Percentiles rank a stretch among this genome's conserved stretches.
These are phyloP conservation scores for Pseudobourletiella spinata DNA, from an alignment of 1,140 invertebrate species.

Conservation along the genomic window DNA sequence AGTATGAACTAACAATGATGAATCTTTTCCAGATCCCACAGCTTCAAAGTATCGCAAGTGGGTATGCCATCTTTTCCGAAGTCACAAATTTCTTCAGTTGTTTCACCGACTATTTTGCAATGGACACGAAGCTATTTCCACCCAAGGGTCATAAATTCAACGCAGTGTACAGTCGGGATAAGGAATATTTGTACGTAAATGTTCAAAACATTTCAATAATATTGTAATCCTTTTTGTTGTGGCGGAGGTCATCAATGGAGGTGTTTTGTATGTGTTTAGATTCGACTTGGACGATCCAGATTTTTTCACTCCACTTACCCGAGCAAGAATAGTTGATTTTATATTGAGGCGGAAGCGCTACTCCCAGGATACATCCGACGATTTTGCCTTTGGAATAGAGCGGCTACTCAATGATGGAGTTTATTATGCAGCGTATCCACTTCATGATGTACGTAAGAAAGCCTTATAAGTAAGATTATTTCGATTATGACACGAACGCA, in stretches of 20 bases:
- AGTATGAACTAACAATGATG: not conserved
- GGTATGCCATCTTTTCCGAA: slow-evolving; percentile 52
- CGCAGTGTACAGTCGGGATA: slow-evolving; percentile 74
- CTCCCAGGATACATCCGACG: slow-evolving; percentile 50
- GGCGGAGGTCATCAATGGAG: no score
- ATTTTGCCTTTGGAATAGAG: slow-evolving; percentile 74
- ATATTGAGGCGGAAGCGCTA: slow-evolving; percentile 81
- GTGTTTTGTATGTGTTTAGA: slow-evolving; percentile 44
- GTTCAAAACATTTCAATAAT: no score
- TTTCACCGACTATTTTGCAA: slow-evolving; percentile 52
- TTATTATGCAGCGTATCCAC: slow-evolving; percentile 76
- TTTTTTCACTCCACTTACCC: slow-evolving; percentile 71
- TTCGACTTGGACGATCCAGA: slow-evolving; percentile 69
- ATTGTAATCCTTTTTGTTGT: no score
- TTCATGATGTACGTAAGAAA: slow-evolving; percentile 78
- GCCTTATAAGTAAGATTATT: no score
- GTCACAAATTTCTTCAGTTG: slow-evolving; percentile 51
- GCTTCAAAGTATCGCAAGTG: no score
- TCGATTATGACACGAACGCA: no score
- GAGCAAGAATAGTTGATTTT: slow-evolving; percentile 82
- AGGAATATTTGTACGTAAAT: slow-evolving; percentile 73
- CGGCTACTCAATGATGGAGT: slow-evolving; percentile 51
- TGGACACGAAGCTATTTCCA: slow-evolving; percentile 59
- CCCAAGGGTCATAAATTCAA: slow-evolving; percentile 57
- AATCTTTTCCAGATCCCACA: slow-evolving; percentile 45